These are phyloP conservation scores for Tauraco erythrolophus DNA, from an alignment of 2,113 vertebrate species.

Conservation along the genomic window DNA sequence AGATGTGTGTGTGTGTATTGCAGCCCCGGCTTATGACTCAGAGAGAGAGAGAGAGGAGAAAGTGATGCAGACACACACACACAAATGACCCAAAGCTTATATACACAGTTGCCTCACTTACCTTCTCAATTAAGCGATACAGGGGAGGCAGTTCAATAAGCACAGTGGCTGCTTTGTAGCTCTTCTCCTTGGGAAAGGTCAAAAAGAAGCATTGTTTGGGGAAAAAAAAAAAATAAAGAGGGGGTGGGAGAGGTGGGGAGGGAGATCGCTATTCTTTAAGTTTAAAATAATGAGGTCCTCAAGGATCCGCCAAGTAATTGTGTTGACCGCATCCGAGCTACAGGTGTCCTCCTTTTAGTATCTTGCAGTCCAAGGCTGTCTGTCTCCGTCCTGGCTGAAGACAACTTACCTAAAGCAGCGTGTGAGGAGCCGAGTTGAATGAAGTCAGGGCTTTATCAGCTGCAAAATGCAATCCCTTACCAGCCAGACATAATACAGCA, in stretches of 20 bases:
- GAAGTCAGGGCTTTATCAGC: constrained; percentile 83
- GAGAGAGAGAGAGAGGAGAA: background rate
- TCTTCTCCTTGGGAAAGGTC: constrained; percentile 86
- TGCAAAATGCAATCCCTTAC: constrained; percentile 84
- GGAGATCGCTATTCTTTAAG: constrained; percentile 75
- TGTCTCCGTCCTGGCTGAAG: constrained; percentile 73
- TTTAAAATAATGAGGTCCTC: constrained; percentile 85
- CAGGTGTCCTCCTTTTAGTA: constrained; percentile 86
- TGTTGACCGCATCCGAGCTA: constrained; percentile 82
- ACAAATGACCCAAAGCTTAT: constrained; percentile 75
- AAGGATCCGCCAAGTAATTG: constrained; percentile 79
- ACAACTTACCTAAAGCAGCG: constrained; percentile 84
- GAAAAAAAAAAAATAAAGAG: constrained; percentile 67
- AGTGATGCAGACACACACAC: constrained; percentile 66
- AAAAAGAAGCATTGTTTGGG: constrained; percentile 82
- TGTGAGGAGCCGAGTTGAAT: constrained; percentile 79
- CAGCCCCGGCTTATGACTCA: constrained; percentile 73
- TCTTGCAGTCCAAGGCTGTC: constrained; percentile 72
- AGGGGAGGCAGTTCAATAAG: constrained; percentile 80
- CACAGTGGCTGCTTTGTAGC: constrained; percentile 79
- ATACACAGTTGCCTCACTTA: constrained; percentile 80
- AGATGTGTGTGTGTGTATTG: constrained; percentile 13
- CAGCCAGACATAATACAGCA: constrained; percentile 85
- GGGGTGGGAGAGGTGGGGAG: constrained; percentile 39
- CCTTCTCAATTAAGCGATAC: constrained; percentile 86